Base-by-base conservation (phyloP, 1,140 invertebrate genomes). In the Macrotrachela quadricornifera region DNA sequence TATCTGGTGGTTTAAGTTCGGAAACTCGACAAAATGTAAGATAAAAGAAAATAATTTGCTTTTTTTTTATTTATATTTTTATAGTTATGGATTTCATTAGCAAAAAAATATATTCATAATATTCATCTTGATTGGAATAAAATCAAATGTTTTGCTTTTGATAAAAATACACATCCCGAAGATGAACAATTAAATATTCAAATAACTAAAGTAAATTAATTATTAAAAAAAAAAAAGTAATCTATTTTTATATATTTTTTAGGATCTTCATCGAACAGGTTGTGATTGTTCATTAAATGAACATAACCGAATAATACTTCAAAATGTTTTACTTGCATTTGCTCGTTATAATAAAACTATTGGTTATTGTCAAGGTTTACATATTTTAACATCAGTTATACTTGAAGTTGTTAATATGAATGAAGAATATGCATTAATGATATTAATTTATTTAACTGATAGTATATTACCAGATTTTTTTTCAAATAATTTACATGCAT, bases 401-500 rank as follows among this genome's bases (percentile, higher is more conserved):
- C 73, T 95, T 37, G 85, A 94, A 72, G 88, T 94, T n/a, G 85
- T 87, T 73, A 84, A 91, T 56, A 79, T 82, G 59, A 80, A 79
- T 13, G 86, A 92, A 71, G 77, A 79, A 21, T 81, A 88, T 64
- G 84, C 87, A 6, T 75, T 92, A 40, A 91, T 91, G 74, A 80
- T 88, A 49, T 91, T 95, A 86, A 90, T 96, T 61, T 92, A 85
- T 70, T 71, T 96, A 57, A 86, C 95, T 43, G 88, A 96, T 71
- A 85, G 85, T 12, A 83, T 95, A 0, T 70, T 96, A 49, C 90
- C 90, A 0, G 83, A 88, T 58, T 95, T 92, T 64, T 95, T 91
- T 65, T 83, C 83, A 39, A 83, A 88, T 64, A 87, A 84, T 67
- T 74, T 91, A 1, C 77, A 85, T 12, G 87, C 88, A 1, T 68